A percentile compares a stretch with the other conserved stretches of the same genome.
Conservation (phyloP, 2,888 invertebrate genomes). For the Trilocha varians region DNA sequence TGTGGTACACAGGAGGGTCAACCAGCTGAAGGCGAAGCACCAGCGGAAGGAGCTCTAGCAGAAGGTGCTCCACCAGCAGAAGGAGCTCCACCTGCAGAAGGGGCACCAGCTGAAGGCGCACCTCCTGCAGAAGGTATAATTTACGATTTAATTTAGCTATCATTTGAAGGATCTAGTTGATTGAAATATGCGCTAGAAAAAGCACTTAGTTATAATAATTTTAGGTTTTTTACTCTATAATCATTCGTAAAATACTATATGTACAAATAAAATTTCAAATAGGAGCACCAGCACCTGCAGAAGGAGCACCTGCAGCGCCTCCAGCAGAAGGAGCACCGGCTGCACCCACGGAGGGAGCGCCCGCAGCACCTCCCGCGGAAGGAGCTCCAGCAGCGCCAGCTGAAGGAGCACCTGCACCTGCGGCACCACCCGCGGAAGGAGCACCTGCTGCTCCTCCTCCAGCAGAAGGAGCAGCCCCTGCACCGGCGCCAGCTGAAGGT, state of each 20-base stretch:
- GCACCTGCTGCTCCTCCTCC: conserved; percentile 33
- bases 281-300: conserved; percentile 20
- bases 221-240: too few relatives aligned
- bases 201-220: too few relatives aligned
- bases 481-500: conserved; percentile 16
- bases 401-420: conserved; percentile 23
- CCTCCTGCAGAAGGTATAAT: conserved; percentile 10
- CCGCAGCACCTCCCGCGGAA: conserved; percentile 26
- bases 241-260: too few relatives aligned
- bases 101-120: conserved; percentile 16
- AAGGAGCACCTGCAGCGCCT: conserved; percentile 19
- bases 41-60: conserved; percentile 4
- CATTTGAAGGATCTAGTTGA: too few relatives aligned
- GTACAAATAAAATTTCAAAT: too few relatives aligned
- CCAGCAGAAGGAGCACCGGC: conserved; percentile 33
- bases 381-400: conserved; percentile 30
- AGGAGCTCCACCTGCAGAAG: conserved; percentile 20
- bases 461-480: conserved; percentile 17
- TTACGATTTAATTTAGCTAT: background rate
- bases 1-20: background rate
- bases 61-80: conserved; percentile 35
- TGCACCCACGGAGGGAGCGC: conserved; percentile 19
- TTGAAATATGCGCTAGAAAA: too few relatives aligned
- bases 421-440: conserved; percentile 27
- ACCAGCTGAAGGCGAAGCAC: conserved; percentile 1